Percentiles rank a stretch among this genome's conserved stretches.
These are phyloP conservation scores for Terrapene triunguis DNA, from an alignment of 2,113 vertebrate genomes.

Conservation along the genomic window DNA sequence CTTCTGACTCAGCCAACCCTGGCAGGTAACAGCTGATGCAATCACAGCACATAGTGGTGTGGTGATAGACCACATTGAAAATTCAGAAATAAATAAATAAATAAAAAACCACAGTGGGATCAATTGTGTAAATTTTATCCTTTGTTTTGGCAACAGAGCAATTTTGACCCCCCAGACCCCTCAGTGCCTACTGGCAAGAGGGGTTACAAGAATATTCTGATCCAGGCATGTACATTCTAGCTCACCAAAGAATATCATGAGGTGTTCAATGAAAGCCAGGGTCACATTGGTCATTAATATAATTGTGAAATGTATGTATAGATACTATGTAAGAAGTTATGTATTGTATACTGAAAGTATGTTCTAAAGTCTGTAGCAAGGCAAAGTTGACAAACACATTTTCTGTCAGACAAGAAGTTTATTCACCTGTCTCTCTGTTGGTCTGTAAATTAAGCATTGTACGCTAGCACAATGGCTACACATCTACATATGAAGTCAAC, in stretches of 20 bases:
- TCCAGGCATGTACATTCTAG: neutral
- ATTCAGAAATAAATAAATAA: neutral
- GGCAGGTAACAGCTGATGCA: neutral
- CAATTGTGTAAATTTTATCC: neutral
- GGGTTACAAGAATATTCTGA: neutral
- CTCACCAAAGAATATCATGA: neutral
- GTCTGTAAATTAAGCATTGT: neutral
- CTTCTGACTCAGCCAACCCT: neutral
- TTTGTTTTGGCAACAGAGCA: fast-evolving
- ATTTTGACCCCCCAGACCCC: neutral
- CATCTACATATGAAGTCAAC: neutral
- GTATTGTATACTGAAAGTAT: neutral
- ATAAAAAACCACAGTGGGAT: neutral
- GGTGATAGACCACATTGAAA: neutral
- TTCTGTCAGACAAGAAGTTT: neutral
- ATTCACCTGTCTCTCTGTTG: neutral
- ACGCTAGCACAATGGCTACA: neutral
- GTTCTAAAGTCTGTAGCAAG: neutral
- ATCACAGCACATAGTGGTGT: neutral
- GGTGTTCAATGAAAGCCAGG: neutral
- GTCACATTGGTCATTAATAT: neutral
- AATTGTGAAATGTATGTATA: neutral
- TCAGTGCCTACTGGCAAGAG: neutral
- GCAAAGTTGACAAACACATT: neutral
- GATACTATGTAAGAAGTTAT: neutral